Percentiles rank a stretch among this genome's conserved stretches.
Evolutionary conservation across 2,113 vertebrate genomes (phyloP).

Genomic region (pig (Sus scrofa)): T2T-Sscrofa CM000816.6:77335501-77336000

Average conservation of each 20-base stretch:
- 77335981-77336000: neutral
- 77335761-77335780: slow-evolving; percentile 94
- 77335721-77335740: slow-evolving; percentile 93
- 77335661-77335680: slow-evolving; percentile 10
- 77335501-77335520: neutral
- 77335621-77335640: neutral
- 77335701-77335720: slow-evolving; percentile 80
- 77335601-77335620: neutral
- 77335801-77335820: slow-evolving; percentile 98
- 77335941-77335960: neutral
- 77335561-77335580: slow-evolving; percentile 28
- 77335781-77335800: slow-evolving; percentile 96
- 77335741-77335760: slow-evolving; percentile 96
- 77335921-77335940: slow-evolving; percentile 53
- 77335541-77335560: neutral
- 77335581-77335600: slow-evolving; percentile 46
- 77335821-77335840: slow-evolving; percentile 98
- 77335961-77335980: slow-evolving; percentile 8
- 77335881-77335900: slow-evolving; percentile 96
- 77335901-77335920: slow-evolving; percentile 94
- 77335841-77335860: slow-evolving; percentile 98
- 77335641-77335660: neutral
- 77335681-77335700: neutral
- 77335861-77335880: slow-evolving; percentile 99
- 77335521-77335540: neutral